These are phyloP conservation scores for Geotria australis DNA, from an alignment of 2,797 vertebrate genomes.

Conservation along the genomic window DNA sequence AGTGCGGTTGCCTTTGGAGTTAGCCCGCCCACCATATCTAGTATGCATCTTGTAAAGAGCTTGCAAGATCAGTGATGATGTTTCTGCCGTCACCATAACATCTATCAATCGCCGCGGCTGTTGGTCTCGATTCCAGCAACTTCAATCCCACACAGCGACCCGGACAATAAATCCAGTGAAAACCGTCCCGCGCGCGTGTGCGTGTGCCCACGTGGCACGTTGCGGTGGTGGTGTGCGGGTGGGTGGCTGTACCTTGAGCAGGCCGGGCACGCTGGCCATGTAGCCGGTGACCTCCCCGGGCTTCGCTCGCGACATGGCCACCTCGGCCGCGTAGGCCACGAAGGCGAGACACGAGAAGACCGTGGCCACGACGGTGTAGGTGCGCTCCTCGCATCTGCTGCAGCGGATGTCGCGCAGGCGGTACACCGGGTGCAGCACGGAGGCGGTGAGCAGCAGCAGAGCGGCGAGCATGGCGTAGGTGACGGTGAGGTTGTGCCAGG, in stretches of 20 bases:
- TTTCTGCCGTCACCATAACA: too few relatives aligned
- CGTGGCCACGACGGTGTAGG: constrained; percentile 20
- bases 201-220: too few relatives aligned
- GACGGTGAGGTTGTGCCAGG: constrained; percentile 69
- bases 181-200: too few relatives aligned
- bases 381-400: neutral
- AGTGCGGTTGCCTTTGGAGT: too few relatives aligned
- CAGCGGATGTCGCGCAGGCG: constrained; percentile 12
- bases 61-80: too few relatives aligned
- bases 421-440: constrained; percentile 44
- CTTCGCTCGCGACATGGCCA: constrained; percentile 37
- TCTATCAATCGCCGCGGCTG: too few relatives aligned
- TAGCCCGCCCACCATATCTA: too few relatives aligned
- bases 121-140: too few relatives aligned
- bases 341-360: constrained; percentile 45
- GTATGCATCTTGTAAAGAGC: too few relatives aligned
- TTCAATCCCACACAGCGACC: too few relatives aligned
- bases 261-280: constrained; percentile 52
- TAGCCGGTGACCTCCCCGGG: constrained; percentile 49
- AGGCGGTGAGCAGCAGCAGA: constrained; percentile 43
- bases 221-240: too few relatives aligned
- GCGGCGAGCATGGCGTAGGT: constrained; percentile 46
- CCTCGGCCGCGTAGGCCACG: constrained; percentile 33
- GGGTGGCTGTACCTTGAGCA: constrained; percentile 16
- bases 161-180: too few relatives aligned